phyloP scores from a whole-genome alignment of 2,113 vertebrate species.

The Himantopus leucocephalus region DNA sequence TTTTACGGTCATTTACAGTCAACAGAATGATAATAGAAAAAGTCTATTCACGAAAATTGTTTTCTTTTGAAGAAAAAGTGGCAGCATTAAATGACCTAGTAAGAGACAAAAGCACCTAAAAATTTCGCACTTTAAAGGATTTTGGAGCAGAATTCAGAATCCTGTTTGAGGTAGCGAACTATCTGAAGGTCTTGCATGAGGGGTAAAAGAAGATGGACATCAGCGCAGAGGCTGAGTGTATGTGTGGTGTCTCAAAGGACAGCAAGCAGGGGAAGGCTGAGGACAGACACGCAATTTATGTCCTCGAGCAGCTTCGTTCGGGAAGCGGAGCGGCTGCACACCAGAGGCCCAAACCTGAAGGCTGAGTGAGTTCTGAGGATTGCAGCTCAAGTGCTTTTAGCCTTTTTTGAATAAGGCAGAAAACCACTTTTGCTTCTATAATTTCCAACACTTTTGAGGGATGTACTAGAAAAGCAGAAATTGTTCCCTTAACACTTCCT shows the following conservation, averaged over 20 bases:
- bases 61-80: background rate
- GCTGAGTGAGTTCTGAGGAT: background rate
- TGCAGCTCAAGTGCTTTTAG: background rate
- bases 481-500: background rate
- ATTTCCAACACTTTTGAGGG: background rate
- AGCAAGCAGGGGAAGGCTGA: background rate
- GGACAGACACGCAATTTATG: background rate
- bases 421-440: background rate
- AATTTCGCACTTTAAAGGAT: background rate
- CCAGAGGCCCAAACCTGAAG: background rate
- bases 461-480: background rate
- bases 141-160: background rate
- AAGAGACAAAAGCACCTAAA: background rate
- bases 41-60: rapidly evolving
- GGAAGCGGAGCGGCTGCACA: background rate
- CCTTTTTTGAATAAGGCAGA: background rate
- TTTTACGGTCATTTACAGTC: background rate
- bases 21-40: background rate
- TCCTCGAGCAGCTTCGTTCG: background rate
- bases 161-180: background rate
- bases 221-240: background rate
- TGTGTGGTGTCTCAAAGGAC: background rate
- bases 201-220: background rate
- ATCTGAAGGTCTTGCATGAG: background rate
- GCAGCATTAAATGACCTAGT: background rate